Evolutionary conservation across 2,113 vertebrate species (phyloP).

Genomic region (Shinisaurus crocodilurus): DNA sequence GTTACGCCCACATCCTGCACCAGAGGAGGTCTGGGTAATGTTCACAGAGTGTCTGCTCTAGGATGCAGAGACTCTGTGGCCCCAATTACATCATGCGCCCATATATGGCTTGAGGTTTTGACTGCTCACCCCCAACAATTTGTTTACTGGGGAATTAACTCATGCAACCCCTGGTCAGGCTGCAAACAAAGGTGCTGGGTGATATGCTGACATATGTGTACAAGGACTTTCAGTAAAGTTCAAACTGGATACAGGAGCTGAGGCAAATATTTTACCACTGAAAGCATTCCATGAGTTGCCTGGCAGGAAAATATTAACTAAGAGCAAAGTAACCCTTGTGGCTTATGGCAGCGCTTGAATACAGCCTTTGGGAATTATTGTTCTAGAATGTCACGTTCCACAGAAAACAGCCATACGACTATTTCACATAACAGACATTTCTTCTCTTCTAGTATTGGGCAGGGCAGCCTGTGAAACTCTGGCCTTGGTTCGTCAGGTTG

Average conservation of each 20-base stretch:
- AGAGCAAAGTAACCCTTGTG: background rate
- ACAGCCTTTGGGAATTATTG: background rate
- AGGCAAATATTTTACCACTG: background rate
- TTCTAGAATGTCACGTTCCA: background rate
- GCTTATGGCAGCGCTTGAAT: background rate
- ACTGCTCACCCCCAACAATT: background rate
- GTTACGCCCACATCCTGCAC: no score
- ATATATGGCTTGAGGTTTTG: background rate
- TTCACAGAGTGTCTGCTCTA: no score
- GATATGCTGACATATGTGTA: background rate
- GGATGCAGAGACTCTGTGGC: no score
- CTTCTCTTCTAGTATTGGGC: background rate
- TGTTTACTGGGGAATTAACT: background rate
- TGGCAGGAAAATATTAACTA: background rate
- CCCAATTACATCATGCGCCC: no score
- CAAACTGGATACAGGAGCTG: background rate
- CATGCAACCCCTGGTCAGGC: background rate
- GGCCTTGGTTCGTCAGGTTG: background rate
- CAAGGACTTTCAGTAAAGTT: background rate
- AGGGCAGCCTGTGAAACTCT: background rate
- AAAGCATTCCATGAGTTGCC: background rate
- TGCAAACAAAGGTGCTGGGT: background rate
- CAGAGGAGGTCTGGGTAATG: no score
- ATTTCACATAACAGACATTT: background rate
- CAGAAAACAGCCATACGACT: background rate